A percentile compares a stretch with the other conserved stretches of the same genome.
Conservation (phyloP, 2,113 vertebrate species). For the Saguinus midas region DNA sequence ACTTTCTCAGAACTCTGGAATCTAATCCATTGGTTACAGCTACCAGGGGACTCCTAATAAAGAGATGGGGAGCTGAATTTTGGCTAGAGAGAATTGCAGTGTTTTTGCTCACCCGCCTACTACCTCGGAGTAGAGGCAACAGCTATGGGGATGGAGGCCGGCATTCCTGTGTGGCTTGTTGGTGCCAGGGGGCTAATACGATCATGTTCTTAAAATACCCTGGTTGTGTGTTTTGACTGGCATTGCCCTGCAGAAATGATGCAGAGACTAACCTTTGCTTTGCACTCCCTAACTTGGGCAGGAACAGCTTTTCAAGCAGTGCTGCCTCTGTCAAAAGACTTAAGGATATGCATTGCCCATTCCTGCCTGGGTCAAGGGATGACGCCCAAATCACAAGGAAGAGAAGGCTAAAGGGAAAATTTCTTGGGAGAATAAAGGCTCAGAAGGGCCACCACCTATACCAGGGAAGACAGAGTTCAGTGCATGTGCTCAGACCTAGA, state of each 20-base stretch:
- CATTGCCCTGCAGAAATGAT: neutral
- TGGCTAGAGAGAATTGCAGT: too few species aligned
- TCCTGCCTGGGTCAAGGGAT: neutral
- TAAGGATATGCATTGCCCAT: neutral
- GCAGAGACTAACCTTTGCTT: neutral
- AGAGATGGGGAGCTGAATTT: neutral
- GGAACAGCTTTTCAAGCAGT: neutral
- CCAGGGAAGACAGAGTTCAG: neutral
- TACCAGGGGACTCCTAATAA: neutral
- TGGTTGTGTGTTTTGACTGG: neutral
- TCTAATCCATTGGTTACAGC: neutral
- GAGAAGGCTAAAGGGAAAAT: neutral
- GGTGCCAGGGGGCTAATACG: too few species aligned
- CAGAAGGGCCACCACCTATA: neutral
- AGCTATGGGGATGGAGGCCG: too few species aligned
- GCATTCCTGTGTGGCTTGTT: neutral
- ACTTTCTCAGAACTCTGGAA: neutral
- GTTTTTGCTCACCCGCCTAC: neutral
- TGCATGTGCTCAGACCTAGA: neutral
- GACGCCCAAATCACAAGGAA: neutral
- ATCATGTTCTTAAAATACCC: neutral
- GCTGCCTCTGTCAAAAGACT: neutral
- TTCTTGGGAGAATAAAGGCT: neutral
- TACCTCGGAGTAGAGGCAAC: neutral
- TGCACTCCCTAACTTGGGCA: neutral